A percentile compares a stretch with the other conserved stretches of the same genome.
Evolutionary conservation across 2,797 vertebrate genomes (phyloP).

Genomic region (Lindbergichthys nudifrons): DNA sequence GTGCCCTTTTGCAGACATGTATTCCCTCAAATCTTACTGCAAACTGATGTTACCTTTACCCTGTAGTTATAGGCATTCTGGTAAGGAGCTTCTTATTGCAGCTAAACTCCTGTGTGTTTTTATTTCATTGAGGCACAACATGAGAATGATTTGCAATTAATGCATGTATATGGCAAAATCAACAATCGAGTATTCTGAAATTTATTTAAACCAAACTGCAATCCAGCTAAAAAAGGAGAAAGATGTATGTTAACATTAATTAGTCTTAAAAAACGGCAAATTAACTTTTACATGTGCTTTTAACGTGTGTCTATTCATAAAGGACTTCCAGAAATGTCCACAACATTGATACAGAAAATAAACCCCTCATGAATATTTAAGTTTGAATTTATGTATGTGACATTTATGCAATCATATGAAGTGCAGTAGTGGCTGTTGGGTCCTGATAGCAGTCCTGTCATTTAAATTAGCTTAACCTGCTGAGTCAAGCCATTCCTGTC

Average conservation of each 20-base stretch:
- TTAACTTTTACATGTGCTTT: not conserved
- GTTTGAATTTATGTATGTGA: not conserved
- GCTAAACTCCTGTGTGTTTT: not conserved
- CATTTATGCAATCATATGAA: not conserved
- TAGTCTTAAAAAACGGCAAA: not conserved
- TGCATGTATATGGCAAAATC: not conserved
- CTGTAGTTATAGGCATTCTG: conserved; percentile 15
- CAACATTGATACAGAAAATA: not conserved
- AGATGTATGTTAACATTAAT: not conserved
- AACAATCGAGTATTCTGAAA: not conserved
- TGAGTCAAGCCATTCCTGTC: not conserved
- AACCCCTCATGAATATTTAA: not conserved
- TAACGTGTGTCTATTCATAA: not conserved
- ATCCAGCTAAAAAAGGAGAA: not conserved
- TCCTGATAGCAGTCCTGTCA: not conserved
- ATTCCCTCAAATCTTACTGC: conserved; percentile 2
- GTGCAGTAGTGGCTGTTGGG: not conserved
- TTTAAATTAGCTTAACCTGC: conserved; percentile 10
- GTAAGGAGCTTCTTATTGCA: conserved; percentile 18
- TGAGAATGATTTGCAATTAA: not conserved
- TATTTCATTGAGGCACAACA: not conserved
- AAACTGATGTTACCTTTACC: conserved; percentile 12
- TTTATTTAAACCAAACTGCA: not conserved
- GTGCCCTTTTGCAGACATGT: conserved; percentile 6
- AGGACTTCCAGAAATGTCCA: not conserved